These are phyloP conservation scores for Chrysotoxum bicinctum DNA, from an alignment of 2,888 invertebrate genomes.

Conservation along the genomic window DNA sequence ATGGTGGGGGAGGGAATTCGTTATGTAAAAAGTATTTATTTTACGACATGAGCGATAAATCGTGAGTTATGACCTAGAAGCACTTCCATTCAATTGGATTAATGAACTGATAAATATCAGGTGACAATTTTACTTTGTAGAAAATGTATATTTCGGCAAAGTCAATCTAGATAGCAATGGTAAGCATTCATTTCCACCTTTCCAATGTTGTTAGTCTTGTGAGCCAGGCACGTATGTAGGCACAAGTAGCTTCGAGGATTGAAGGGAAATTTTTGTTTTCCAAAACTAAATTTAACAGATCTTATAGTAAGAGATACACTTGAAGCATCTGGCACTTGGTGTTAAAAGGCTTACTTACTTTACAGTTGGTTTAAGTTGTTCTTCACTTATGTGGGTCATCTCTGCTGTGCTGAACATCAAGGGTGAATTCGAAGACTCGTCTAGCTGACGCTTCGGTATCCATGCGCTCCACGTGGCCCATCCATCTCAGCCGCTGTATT, in stretches of 20 bases:
- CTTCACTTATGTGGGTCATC: too few relatives aligned
- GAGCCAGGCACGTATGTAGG: background rate
- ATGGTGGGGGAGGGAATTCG: background rate
- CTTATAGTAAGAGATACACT: too few relatives aligned
- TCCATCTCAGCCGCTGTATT: too few relatives aligned
- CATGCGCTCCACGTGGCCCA: too few relatives aligned
- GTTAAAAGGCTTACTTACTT: too few relatives aligned
- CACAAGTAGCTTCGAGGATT: background rate
- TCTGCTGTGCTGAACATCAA: too few relatives aligned
- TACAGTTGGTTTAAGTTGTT: too few relatives aligned
- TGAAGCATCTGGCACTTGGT: too few relatives aligned
- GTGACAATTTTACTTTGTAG: slow-evolving; percentile 31
- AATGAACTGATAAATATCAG: slow-evolving; percentile 57
- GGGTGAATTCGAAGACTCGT: too few relatives aligned
- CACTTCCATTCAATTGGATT: slow-evolving; percentile 38
- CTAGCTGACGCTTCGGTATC: too few relatives aligned
- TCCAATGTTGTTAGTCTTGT: background rate
- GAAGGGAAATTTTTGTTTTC: background rate
- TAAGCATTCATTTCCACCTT: slow-evolving; percentile 2
- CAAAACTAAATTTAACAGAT: too few relatives aligned
- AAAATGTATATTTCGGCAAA: slow-evolving; percentile 22
- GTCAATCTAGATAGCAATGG: background rate
- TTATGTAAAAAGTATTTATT: slow-evolving; percentile 4
- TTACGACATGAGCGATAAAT: slow-evolving; percentile 52
- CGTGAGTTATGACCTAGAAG: slow-evolving; percentile 25